phyloP scores from a whole-genome alignment of 2,888 invertebrate species.

The Drosophila lacicola region DNA sequence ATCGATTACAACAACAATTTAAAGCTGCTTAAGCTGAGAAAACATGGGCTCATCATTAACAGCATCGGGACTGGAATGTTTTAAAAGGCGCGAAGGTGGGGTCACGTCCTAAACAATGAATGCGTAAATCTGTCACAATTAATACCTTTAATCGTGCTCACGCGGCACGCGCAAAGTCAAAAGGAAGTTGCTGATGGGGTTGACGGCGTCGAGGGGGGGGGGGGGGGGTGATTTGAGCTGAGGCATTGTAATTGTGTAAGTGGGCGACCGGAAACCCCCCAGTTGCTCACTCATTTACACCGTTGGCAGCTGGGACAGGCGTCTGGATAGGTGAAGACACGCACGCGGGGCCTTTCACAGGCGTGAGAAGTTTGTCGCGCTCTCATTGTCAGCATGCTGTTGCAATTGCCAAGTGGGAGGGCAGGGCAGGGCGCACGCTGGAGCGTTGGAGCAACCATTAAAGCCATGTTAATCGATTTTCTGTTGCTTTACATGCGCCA shows the following conservation, averaged over 20 bases:
- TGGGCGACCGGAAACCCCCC: neutral
- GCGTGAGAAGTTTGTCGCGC: constrained; percentile 47
- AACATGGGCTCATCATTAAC: constrained; percentile 41
- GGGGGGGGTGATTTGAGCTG: neutral
- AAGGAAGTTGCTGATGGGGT: constrained; percentile 13
- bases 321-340: neutral
- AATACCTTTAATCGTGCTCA: constrained; percentile 65
- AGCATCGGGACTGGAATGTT: constrained; percentile 16
- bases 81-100: neutral
- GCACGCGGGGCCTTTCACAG: neutral
- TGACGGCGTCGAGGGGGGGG: neutral
- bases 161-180: constrained; percentile 43
- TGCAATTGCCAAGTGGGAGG: constrained; percentile 40
- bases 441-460: constrained; percentile 57
- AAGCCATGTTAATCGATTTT: constrained; percentile 77
- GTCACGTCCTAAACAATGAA: constrained; percentile 47
- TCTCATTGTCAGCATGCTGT: constrained; percentile 51
- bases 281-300: constrained; percentile 48
- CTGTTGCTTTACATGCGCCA: constrained; percentile 60
- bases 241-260: neutral
- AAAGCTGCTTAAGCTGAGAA: constrained; percentile 25
- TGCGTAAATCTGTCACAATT: constrained; percentile 76
- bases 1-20: constrained; percentile 30
- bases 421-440: neutral
- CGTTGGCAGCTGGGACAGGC: constrained; percentile 21